Base-by-base conservation (phyloP, 2,888 invertebrate genomes). In the Neocrepidodera transversa region DNA sequence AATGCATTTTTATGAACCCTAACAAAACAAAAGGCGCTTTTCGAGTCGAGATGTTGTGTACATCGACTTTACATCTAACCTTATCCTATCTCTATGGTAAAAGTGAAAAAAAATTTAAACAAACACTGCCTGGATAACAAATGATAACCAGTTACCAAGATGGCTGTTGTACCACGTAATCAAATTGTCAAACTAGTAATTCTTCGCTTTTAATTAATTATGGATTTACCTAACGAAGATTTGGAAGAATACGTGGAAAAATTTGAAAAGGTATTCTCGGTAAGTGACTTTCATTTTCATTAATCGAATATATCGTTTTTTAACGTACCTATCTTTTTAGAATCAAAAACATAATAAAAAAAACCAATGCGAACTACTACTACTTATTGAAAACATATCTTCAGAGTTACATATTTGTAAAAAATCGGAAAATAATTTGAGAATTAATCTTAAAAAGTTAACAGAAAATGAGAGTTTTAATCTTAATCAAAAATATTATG, bases 181-280 rank as follows among this genome's bases (percentile, higher is more conserved):
- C n/a, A n/a, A n/a, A n/a, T n/a, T n/a, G 23, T 23, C 23, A 23
- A 23, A 23, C 23, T 23, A 23, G 23, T 23, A 23, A 23, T 23
- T 23, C 4, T 3, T 23, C 4, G 23, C 23, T 4, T 23, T 23
- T 23, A 6, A 4, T 23, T 3, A 23, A 4, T 23, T 23, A 32
- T 32, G 32, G 32, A 32, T 32, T 6, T 32, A 13, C 32, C 13
- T 2, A 42, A 13, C 7, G 11, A 42, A 7, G 60, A 65, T 54
- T 47, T 65, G 11, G 65, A 65, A 35, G 48, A 60, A 35, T 62
- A 53, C 35, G 48, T 62, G 3, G 60, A 65, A 28, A 65, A 65
- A 48, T 52, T 65, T 20, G 43, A 58, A 35, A 50, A 38, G 30
- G 18, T 48, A 5, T 62, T 64, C 47, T 53, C 48, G 17, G 64